Evolutionary conservation across 2,797 vertebrate genomes (phyloP).

Genomic region (Poeciliopsis infans): DNA sequence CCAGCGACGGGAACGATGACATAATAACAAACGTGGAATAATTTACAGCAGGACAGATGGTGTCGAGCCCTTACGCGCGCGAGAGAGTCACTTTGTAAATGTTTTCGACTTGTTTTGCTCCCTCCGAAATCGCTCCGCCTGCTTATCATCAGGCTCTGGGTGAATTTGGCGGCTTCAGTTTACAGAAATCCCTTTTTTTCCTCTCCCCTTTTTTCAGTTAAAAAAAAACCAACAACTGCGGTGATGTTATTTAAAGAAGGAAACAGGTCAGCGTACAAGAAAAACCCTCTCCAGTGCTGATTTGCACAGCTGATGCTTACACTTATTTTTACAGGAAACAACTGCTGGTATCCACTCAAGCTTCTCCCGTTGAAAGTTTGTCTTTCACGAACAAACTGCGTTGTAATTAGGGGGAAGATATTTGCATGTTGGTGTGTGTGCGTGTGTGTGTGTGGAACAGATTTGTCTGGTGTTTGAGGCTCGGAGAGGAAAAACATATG

Average conservation of each 20-base stretch:
- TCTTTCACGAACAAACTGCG: conserved; percentile 15
- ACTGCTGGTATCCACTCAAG: neutral
- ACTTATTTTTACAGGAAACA: conserved; percentile 10
- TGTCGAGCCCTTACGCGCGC: neutral
- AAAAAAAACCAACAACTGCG: conserved; percentile 9
- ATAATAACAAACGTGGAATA: conserved; percentile 9
- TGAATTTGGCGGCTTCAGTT: conserved; percentile 25
- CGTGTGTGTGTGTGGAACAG: conserved; percentile 11
- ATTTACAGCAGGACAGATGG: neutral
- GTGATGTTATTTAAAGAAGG: conserved; percentile 25
- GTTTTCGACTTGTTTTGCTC: conserved; percentile 13
- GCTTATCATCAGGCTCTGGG: conserved; percentile 11
- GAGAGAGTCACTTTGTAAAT: conserved; percentile 12
- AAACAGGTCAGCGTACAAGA: neutral
- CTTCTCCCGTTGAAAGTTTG: conserved; percentile 16
- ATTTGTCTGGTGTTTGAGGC: conserved; percentile 41
- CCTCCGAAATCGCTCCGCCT: neutral
- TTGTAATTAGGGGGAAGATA: neutral
- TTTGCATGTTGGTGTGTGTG: conserved; percentile 5
- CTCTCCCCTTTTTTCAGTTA: neutral
- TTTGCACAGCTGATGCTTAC: conserved; percentile 21
- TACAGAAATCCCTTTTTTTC: conserved; percentile 15
- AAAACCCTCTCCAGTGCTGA: neutral
- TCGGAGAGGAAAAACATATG: conserved; percentile 23
- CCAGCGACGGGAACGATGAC: conserved; percentile 24